phyloP scores from a whole-genome alignment of 2,888 invertebrate genomes.

The Tiphia femorata region DNA sequence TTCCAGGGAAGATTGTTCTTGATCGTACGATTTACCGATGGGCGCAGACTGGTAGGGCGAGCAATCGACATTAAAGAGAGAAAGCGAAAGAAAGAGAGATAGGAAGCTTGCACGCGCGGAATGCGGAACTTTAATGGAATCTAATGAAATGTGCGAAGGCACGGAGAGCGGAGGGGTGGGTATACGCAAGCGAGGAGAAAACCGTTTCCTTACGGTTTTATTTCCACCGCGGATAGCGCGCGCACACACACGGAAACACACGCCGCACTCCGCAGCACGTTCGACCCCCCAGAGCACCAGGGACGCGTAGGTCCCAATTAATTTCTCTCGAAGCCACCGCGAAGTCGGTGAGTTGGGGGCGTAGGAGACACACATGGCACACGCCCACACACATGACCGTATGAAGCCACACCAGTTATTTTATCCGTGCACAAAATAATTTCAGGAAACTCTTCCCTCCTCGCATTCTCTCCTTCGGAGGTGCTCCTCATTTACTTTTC shows the following conservation, averaged over 20 bases:
- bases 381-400: background rate
- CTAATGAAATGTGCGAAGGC: constrained; percentile 1
- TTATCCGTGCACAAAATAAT: too few species aligned
- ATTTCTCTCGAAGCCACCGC: background rate
- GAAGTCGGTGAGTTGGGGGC: background rate
- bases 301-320: background rate
- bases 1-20: background rate
- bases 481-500: background rate
- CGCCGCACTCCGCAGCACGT: background rate
- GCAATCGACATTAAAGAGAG: too few species aligned
- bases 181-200: too few species aligned
- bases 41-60: too few species aligned
- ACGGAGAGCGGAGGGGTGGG: too few species aligned
- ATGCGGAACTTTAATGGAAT: constrained; percentile 1
- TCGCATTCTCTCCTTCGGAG: background rate
- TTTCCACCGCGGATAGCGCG: too few species aligned
- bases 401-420: too few species aligned
- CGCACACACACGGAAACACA: background rate
- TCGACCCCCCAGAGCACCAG: background rate
- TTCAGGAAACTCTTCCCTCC: too few species aligned
- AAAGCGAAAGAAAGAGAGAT: too few species aligned
- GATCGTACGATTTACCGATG: background rate
- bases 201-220: background rate
- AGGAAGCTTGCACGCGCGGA: too few species aligned
- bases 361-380: background rate